Evolutionary conservation across 2,888 invertebrate species (phyloP), one percentile per base, ranked within the genome.

Genomic region (Polymixis flavicincta): DNA sequence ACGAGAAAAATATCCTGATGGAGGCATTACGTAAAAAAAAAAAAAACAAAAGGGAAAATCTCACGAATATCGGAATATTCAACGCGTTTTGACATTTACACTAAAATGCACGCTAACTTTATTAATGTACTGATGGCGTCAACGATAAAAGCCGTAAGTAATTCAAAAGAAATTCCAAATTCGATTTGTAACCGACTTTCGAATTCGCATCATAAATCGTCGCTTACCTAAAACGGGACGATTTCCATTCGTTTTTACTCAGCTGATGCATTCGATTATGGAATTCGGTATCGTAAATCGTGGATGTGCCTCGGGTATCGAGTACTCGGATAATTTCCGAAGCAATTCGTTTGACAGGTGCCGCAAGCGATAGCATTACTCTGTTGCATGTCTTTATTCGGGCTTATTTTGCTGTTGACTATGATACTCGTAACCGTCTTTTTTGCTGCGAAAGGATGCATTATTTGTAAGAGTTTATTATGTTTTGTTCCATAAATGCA

Each of bases 321-420:
- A 83, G 80, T 80, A 76, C 78, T 82, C 80, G 81, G 80, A 88
- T 87, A 89, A 89, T 90, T 90, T 91, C 78, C 88, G 87, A 78
- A 84, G 85, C 87, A 80, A 86, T 90, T 86, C 74, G 85, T 88
- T 88, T 90, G 90, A 90, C 90, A 90, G 89, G 83, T 87, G 90
- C 92, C 92, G 78, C 85, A 74, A 87, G 90, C 90, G 66, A 78
- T 83, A 80, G 70, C 87, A 86, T 89, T 88, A 87, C 84, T 85
- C 70, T 74, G 83, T 74, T 84, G 78, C 89, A 90, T 87, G 90
- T 90, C 92, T 92, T 90, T 90, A 92, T 92, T 92, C 79, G 84
- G 86, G 42, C 71, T 78, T 80, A 78, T 82, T 82, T 77, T 65
- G 77, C 80, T 83, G 74, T 80, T 79, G 80, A 84, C 87, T 83